phyloP scores from a whole-genome alignment of 2,797 vertebrate genomes.

The Rhynchotus rufescens region DNA sequence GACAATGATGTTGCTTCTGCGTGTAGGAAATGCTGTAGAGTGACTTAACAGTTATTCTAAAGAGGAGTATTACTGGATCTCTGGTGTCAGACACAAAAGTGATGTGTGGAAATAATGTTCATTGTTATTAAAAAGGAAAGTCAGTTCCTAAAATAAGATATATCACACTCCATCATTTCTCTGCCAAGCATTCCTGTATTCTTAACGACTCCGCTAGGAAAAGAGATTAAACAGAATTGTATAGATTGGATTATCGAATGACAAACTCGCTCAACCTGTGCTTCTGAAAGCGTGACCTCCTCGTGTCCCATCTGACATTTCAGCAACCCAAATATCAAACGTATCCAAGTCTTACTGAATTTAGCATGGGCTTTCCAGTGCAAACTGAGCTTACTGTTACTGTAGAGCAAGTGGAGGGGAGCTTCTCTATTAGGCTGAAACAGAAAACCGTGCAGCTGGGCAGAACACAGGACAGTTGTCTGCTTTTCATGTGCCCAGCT shows the following conservation, averaged over 20 bases:
- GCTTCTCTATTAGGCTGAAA: background rate
- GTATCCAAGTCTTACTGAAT: background rate
- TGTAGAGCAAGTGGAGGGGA: background rate
- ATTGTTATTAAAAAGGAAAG: slow-evolving; percentile 22
- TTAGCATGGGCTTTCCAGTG: background rate
- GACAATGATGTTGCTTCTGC: background rate
- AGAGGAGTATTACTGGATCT: background rate
- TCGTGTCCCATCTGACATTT: background rate
- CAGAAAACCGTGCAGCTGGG: slow-evolving; percentile 3
- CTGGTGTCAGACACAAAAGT: slow-evolving; percentile 11
- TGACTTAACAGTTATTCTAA: slow-evolving; percentile 10
- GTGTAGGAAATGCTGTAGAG: slow-evolving; percentile 14
- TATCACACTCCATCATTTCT: background rate
- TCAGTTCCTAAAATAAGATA: slow-evolving; percentile 27
- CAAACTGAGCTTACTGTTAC: background rate
- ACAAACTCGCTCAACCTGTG: slow-evolving; percentile 40
- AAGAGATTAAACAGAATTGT: slow-evolving; percentile 39
- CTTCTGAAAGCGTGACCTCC: background rate
- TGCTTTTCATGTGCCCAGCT: slow-evolving; percentile 23
- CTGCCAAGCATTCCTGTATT: slow-evolving; percentile 14
- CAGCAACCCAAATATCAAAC: background rate
- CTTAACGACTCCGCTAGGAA: slow-evolving; percentile 45
- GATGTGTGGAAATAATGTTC: background rate
- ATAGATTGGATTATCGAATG: background rate
- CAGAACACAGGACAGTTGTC: slow-evolving; percentile 42